Evolutionary conservation across 1,140 invertebrate genomes (phyloP).

Genomic region (Glossosoma conforme): DNA sequence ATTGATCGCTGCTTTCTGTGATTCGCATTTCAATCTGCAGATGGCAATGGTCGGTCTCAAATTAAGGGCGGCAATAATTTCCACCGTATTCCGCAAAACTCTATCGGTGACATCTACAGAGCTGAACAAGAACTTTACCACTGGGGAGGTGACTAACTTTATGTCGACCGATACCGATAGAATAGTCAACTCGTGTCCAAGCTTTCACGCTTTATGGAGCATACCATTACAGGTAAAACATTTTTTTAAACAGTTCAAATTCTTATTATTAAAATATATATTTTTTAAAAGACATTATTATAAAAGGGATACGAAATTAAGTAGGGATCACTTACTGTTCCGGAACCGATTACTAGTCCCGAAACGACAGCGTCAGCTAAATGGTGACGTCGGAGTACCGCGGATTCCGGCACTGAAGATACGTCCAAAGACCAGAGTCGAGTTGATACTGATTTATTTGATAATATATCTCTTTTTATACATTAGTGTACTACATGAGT

Average conservation of each 20-base stretch:
- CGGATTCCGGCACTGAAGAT: too few species aligned
- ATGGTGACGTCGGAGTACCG: too few species aligned
- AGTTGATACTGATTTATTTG: too few species aligned
- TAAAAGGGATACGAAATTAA: too few species aligned
- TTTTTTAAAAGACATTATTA: slow-evolving; percentile 8
- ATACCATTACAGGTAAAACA: slow-evolving; percentile 77
- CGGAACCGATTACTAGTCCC: too few species aligned
- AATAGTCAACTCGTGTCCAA: slow-evolving; percentile 91
- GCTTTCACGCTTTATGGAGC: slow-evolving; percentile 96
- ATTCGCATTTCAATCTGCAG: slow-evolving; percentile 85
- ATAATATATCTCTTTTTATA: too few species aligned
- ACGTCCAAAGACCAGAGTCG: too few species aligned
- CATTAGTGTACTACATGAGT: too few species aligned
- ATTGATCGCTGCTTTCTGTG: slow-evolving; percentile 71
- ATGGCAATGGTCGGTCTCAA: slow-evolving; percentile 83
- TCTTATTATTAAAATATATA: slow-evolving; percentile 3
- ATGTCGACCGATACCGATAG: slow-evolving; percentile 95
- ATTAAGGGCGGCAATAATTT: slow-evolving; percentile 78
- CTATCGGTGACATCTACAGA: slow-evolving; percentile 56
- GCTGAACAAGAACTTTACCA: slow-evolving; percentile 58
- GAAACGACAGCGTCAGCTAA: too few species aligned
- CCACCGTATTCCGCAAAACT: slow-evolving; percentile 82
- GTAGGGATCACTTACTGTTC: too few species aligned
- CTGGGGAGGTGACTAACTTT: slow-evolving; percentile 91
- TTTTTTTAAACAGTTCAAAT: too few species aligned